Evolutionary conservation across 2,888 invertebrate genomes (phyloP).

Genomic region (Eledone cirrhosa): DNA sequence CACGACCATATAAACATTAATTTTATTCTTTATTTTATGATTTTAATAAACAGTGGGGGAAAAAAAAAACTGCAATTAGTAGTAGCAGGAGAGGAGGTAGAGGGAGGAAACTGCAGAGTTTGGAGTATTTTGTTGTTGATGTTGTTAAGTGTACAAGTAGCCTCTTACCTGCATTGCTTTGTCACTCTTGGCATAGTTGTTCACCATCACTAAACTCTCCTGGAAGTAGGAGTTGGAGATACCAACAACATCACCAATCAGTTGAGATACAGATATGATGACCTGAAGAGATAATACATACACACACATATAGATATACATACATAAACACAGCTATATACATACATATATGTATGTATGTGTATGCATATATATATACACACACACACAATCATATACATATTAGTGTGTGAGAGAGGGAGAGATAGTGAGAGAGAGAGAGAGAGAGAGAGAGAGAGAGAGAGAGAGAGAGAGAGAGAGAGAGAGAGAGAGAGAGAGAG

Average conservation of each 20-base stretch:
- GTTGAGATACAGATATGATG: slow-evolving; percentile 93
- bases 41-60: too few species aligned
- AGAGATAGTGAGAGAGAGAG: background rate
- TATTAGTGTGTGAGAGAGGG: background rate
- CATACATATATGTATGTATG: too few species aligned
- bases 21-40: too few species aligned
- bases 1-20: too few species aligned
- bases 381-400: too few species aligned
- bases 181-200: slow-evolving; percentile 90
- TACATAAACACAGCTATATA: too few species aligned
- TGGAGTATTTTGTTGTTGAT: too few species aligned
- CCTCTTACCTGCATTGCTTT: slow-evolving; percentile 89
- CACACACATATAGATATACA: background rate
- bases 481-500: background rate
- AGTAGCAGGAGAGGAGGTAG: too few species aligned
- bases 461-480: background rate
- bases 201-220: slow-evolving; percentile 90
- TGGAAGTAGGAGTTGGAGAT: slow-evolving; percentile 93
- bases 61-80: too few species aligned
- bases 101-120: too few species aligned
- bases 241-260: slow-evolving; percentile 89
- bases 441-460: too few species aligned
- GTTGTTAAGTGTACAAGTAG: background rate
- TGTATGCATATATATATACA: too few species aligned
- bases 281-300: slow-evolving; percentile 72